These are phyloP conservation scores for Drosophila macrospina DNA, from an alignment of 2,888 invertebrate genomes.

Conservation along the genomic window DNA sequence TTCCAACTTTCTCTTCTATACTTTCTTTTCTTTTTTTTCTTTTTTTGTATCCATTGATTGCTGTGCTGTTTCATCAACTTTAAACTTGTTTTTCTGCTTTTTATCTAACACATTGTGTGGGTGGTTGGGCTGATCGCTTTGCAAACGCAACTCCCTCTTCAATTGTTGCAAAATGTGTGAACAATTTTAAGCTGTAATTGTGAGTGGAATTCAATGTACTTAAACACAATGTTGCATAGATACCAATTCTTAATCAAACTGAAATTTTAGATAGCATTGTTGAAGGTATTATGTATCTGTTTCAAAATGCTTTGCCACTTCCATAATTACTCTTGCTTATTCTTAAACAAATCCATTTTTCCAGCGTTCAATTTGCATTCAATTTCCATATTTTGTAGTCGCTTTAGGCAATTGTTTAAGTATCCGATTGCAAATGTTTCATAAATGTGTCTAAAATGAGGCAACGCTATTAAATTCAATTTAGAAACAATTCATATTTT, in stretches of 20 bases:
- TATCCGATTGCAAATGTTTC: conserved; percentile 6
- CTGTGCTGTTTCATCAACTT: conserved; percentile 59
- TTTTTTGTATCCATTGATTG: conserved; percentile 51
- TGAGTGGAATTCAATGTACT: conserved; percentile 22
- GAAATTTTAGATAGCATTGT: background rate
- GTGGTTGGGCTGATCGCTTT: conserved; percentile 18
- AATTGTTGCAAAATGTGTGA: conserved; percentile 26
- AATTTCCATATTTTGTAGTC: background rate
- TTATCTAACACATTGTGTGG: conserved; percentile 7
- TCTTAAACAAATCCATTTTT: background rate
- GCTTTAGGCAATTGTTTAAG: background rate
- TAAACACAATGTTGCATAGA: conserved; percentile 18
- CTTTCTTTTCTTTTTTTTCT: conserved; percentile 14
- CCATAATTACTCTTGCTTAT: background rate
- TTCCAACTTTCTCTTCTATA: conserved; percentile 19
- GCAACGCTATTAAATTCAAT: background rate
- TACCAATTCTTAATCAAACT: conserved; percentile 8
- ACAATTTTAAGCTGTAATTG: conserved; percentile 18
- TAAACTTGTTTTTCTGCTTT: conserved; percentile 51
- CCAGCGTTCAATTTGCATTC: background rate
- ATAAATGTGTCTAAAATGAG: background rate
- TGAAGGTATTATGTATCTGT: background rate
- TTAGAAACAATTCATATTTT: background rate
- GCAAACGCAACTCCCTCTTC: conserved; percentile 21
- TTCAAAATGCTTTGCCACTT: background rate